Percentiles rank a stretch among this genome's conserved stretches.
Conservation (phyloP, 2,888 invertebrate genomes). For the Cerceris ruficornis region DNA sequence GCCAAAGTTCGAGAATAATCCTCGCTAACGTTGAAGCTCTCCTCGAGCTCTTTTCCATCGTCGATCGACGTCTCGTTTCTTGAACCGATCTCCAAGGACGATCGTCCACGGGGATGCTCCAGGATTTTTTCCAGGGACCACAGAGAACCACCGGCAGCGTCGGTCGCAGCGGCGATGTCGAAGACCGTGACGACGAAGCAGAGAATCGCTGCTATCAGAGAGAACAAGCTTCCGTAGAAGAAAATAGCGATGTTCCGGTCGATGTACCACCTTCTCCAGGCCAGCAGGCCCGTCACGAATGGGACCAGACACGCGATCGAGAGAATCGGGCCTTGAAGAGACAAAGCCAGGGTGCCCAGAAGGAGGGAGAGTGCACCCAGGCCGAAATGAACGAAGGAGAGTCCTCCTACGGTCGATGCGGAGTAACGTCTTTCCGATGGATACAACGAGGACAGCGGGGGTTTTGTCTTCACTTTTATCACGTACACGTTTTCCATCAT, state of each 20-base stretch:
- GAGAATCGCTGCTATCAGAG: slow-evolving; percentile 83
- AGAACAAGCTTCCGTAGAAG: slow-evolving; percentile 84
- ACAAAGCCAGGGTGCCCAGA: slow-evolving; percentile 83
- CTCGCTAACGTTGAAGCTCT: slow-evolving; percentile 16
- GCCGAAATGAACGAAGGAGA: slow-evolving; percentile 85
- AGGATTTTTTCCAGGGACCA: slow-evolving; percentile 56
- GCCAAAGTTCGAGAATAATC: background rate
- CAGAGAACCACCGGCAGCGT: slow-evolving; percentile 21
- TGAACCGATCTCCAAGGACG: background rate
- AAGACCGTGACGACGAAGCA: slow-evolving; percentile 82
- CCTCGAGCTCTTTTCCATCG: background rate
- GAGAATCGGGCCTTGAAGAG: slow-evolving; percentile 69
- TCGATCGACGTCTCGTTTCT: slow-evolving; percentile 15
- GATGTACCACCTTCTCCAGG: slow-evolving; percentile 87
- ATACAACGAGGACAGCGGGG: slow-evolving; percentile 84
- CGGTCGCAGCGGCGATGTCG: slow-evolving; percentile 79
- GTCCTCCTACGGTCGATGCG: slow-evolving; percentile 86
- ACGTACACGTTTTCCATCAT: slow-evolving; percentile 87
- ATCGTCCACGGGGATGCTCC: slow-evolving; percentile 12
- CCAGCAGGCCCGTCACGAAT: slow-evolving; percentile 83
- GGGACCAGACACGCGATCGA: slow-evolving; percentile 70
- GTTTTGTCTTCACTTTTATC: slow-evolving; percentile 86
- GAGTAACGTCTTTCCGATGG: slow-evolving; percentile 87
- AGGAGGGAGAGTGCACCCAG: slow-evolving; percentile 85
- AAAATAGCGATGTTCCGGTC: slow-evolving; percentile 86